Base-by-base conservation (phyloP, 2,113 vertebrate species). In the Seriola aureovittata region DNA sequence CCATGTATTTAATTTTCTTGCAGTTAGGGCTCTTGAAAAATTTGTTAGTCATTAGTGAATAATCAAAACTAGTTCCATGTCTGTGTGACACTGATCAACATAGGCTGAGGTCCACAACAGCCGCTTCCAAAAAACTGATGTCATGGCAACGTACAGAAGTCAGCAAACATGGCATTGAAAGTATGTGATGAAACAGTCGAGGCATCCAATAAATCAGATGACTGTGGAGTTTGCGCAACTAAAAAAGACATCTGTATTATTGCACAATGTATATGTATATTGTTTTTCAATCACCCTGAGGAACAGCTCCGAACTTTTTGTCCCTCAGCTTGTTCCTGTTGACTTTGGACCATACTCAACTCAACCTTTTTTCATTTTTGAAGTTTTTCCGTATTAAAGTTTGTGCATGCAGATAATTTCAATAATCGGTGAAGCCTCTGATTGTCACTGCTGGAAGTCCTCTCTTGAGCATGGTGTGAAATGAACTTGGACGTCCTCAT, bases 71-170 rank as follows among this genome's bases (percentile, higher is more conserved):
- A 25, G 29, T 19, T 42, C 23, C 32, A 3, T 40, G 21, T 21
- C 0, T 58, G 2, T 55, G 29, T 64, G 4, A 25, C 9, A 55
- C 14, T 16, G 4, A 46, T 4, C 44, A 12, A 46, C 13, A 16
- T 4, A 46, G 17, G 4, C 60, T 44, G 50, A 55, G 17, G 1
- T 13, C 29, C 16, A 52, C 55, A 69, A 1, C 46, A 36, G 32
- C 40, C 44, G 67, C 74, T 87, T 69, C 17, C 34, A 59, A 46
- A 50, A n/a, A 81, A 13, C 34, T 44, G 29, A 62, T 75, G 64
- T 71, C 36, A 80, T 87, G 75, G 36, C 34, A 75, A 80, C 52
- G 0, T 25, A 25, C 25, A 66, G 19, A 69, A 80, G 44, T 68
- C 13, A 48, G 2, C 42, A 86, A 86, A 75, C 42, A 72, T 9